Evolutionary conservation across 2,113 vertebrate genomes (phyloP).

Genomic region (Myrmecobius fasciatus): DNA sequence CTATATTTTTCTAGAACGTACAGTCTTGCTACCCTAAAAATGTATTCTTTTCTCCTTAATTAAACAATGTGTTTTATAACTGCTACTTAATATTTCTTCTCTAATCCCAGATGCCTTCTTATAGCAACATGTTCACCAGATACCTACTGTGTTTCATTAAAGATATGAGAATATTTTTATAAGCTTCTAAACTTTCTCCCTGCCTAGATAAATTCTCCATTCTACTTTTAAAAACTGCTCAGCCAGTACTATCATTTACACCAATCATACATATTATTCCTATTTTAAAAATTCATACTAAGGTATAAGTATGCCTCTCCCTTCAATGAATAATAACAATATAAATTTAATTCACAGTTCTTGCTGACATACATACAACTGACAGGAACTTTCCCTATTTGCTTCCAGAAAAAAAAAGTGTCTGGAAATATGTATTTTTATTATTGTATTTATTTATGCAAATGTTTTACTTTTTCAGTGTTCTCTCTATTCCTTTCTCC

Average conservation of each 20-base stretch:
- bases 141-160: background rate
- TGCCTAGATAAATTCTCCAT: background rate
- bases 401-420: slow-evolving; percentile 45
- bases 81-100: slow-evolving; percentile 22
- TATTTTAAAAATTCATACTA: background rate
- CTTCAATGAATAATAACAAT: slow-evolving; percentile 22
- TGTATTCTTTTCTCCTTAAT: background rate
- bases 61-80: slow-evolving; percentile 5
- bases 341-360: slow-evolving; percentile 1
- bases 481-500: background rate
- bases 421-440: slow-evolving; percentile 8
- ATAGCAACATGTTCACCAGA: background rate
- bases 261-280: background rate
- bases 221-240: background rate
- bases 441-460: background rate
- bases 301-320: slow-evolving; percentile 12
- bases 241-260: background rate
- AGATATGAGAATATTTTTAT: background rate
- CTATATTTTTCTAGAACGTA: background rate
- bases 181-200: background rate
- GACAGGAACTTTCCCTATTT: background rate
- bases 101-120: background rate
- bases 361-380: background rate
- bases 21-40: background rate
- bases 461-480: background rate